Evolutionary conservation across 2,113 vertebrate genomes (phyloP).

Genomic region (Pomatostomus ruficeps): DNA sequence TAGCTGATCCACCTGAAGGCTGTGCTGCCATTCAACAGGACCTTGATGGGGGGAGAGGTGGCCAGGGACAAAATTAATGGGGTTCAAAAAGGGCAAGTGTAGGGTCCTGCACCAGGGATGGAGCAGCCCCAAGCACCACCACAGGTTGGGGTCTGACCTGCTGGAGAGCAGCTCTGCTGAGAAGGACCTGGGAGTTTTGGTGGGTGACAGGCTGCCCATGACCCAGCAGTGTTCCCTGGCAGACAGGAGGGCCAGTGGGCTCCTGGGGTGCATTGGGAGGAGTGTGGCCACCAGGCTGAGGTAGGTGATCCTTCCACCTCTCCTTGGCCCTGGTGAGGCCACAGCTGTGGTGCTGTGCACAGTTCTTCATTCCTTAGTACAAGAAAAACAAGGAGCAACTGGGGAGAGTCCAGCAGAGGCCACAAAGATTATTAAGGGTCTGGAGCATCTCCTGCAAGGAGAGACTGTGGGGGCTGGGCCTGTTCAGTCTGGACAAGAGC

Average conservation of each 20-base stretch:
- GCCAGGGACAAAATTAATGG: not conserved
- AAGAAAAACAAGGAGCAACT: not conserved
- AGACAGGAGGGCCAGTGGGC: not conserved
- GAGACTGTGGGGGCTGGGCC: not conserved
- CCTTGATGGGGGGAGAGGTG: accelerated
- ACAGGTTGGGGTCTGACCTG: not conserved
- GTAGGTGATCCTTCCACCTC: not conserved
- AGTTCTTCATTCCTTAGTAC: not conserved
- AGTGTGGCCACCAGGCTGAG: not conserved
- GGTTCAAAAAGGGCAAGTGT: not conserved
- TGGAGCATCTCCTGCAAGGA: not conserved
- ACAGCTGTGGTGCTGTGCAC: not conserved
- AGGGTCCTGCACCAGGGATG: not conserved
- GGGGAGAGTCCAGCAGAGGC: not conserved
- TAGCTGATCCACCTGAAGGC: not conserved
- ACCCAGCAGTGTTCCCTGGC: accelerated
- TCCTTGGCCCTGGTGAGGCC: not conserved
- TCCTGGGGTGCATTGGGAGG: not conserved
- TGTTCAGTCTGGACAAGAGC: not conserved
- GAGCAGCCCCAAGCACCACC: not conserved
- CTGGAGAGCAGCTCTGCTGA: not conserved
- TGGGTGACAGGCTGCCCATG: not conserved
- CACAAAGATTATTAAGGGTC: not conserved
- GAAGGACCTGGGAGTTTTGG: not conserved
- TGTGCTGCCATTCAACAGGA: accelerated